Base-by-base conservation (phyloP, 2,113 vertebrate genomes). In the Saccopteryx bilineata region DNA sequence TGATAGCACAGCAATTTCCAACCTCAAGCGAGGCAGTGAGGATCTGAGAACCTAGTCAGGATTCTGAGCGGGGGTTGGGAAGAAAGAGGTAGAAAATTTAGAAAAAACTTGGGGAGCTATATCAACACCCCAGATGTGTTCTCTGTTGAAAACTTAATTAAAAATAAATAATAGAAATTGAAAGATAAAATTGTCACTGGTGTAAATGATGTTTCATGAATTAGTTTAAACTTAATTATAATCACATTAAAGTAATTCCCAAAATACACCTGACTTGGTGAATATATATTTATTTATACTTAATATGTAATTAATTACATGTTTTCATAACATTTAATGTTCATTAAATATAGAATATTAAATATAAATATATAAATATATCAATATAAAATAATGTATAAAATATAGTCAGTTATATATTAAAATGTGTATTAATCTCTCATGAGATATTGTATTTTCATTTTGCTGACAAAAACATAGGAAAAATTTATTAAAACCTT, bases 151-250 rank as follows among this genome's bases (percentile, higher is more conserved):
- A 56, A 15, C 60, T 78, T 39, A 66, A 66, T 88, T 33, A 52
- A 66, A 82, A 68, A 69, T 50, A 24, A 65, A 93, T 83, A 78
- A 60, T 56, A 9, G 33, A 23, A 39, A 33, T 33, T 9, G 46
- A 5, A 82, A 68, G 79, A n/a, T 48, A 93, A 86, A 97, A 69
- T 89, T 90, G 12, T 82, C 4, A 63, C 26, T 48, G 56, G 18
- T 81, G 14, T 79, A 91, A 93, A 81, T 50, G 3, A 11, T 72
- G 7, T 15, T 10, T 95, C 17, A 39, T 56, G 28, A 0, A 5
- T 92, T 91, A 89, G 6, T 79, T 54, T 95, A 48, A 91, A 87
- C 61, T 96, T 19, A 87, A 26, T 58, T 63, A 83, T 28, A 80
- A 23, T 11, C 46, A 81, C 15, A 52, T 14, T 88, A 91, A 68